Evolutionary conservation across 2,797 vertebrate species (phyloP), one percentile per base, ranked within the genome.

Genomic region (Clarias laeviceps): DNA sequence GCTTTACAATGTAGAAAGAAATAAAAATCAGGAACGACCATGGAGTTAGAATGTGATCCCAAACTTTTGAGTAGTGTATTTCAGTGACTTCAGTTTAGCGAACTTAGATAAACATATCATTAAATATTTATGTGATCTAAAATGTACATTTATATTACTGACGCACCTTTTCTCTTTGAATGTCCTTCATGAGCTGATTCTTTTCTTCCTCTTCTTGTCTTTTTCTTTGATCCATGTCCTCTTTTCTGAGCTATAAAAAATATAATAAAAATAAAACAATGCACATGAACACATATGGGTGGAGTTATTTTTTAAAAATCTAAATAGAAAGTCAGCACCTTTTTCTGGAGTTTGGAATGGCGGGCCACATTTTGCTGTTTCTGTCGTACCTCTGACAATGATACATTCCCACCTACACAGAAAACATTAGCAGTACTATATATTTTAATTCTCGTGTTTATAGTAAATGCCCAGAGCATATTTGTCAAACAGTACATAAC

Each of bases 91-190:
- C 56, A 61, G 9, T 61, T 59, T 14, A 24, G 20, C 20, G 22
- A 37, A 37, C 62, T 24, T 79, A 62, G 32, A 61, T 59, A 34
- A 59, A 20, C 74, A n/a, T n/a, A 37, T 68, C 32, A 29, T 24
- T 17, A 82, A 17, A 82, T 50, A 80, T 12, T 27, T 54, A 62
- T 12, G 11, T 24, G 2, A 65, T n/a, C 34, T 9, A 74, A 82
- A 61, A 34, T 27, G 24, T 24, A 54, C 66, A 5, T 34, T 73
- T 50, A 64, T 80, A 2, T 50, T 54, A 3, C 50, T 17, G 0
- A 87, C 89, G 93, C 91, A 98, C 97, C 95, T 96, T 97, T 90
- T 95, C 90, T 91, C 97, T 95, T 88, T 97, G 96, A 83, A 90
- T 79, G 4, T 84, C 93, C 90, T 97, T 97, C 93, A 87, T 97